These are phyloP conservation scores for Drosophila borborema DNA, from an alignment of 2,888 invertebrate genomes.

Conservation along the genomic window DNA sequence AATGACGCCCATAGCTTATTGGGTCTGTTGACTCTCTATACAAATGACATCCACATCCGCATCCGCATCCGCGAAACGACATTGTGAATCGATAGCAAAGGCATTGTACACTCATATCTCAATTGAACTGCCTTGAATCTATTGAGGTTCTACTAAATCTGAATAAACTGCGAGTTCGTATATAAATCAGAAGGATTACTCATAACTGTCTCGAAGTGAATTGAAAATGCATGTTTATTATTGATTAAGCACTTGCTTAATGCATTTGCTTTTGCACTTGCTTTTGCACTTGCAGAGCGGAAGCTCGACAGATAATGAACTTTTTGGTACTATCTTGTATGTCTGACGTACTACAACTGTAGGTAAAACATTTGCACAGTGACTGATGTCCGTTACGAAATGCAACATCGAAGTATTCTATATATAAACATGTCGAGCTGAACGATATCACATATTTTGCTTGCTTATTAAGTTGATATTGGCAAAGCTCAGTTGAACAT, in stretches of 20 bases:
- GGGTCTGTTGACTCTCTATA: background rate
- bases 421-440: background rate
- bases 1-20: background rate
- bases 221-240: background rate
- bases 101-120: background rate
- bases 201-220: background rate
- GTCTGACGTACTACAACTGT: too few species aligned
- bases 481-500: too few species aligned
- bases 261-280: too few species aligned
- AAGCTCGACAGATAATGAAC: background rate
- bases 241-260: background rate
- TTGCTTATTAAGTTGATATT: too few species aligned
- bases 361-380: background rate
- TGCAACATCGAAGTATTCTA: background rate
- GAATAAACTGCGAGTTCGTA: background rate
- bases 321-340: background rate
- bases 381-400: background rate
- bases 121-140: background rate
- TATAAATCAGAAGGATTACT: conserved; percentile 3
- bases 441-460: too few species aligned
- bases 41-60: background rate
- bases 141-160: background rate
- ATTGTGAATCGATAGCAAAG: background rate
- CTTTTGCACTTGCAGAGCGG: background rate
- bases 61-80: background rate